phyloP scores from a whole-genome alignment of 2,113 vertebrate species.

The Cynopterus brachyotis region DNA sequence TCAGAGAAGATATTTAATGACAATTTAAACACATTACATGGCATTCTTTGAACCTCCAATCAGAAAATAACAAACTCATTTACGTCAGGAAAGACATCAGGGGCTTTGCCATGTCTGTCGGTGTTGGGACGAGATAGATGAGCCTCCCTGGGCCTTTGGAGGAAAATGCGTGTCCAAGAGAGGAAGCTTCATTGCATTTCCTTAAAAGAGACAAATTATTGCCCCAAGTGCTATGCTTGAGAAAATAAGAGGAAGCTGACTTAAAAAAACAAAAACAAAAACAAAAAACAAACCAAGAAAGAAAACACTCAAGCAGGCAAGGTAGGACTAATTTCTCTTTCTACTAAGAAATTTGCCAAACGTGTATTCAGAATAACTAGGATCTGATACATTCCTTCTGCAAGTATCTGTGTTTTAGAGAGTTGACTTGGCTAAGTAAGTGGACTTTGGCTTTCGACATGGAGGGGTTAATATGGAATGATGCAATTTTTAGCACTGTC shows the following conservation, averaged over 20 bases:
- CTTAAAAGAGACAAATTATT: neutral
- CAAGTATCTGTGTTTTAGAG: neutral
- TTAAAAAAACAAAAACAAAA: neutral
- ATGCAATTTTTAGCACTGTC: neutral
- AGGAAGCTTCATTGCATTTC: neutral
- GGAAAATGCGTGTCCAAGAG: neutral
- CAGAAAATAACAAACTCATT: neutral
- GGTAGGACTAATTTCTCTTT: neutral
- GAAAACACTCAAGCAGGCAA: neutral
- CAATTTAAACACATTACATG: neutral
- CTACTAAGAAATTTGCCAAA: neutral
- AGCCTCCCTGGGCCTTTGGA: neutral
- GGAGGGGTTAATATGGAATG: neutral
- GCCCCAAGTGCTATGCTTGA: neutral
- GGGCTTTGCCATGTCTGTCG: fast-evolving
- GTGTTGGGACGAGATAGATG: fast-evolving
- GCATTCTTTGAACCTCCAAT: neutral
- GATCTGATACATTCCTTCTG: neutral
- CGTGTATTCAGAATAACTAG: neutral
- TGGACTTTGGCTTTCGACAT: neutral
- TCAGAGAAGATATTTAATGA: neutral
- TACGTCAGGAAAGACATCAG: no score
- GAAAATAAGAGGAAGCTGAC: neutral
- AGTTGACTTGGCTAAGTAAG: neutral
- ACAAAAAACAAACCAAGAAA: neutral